Evolutionary conservation across 2,888 invertebrate species (phyloP), one percentile per base, ranked within the genome.

Genomic region (Neoscelio sp.): DNA sequence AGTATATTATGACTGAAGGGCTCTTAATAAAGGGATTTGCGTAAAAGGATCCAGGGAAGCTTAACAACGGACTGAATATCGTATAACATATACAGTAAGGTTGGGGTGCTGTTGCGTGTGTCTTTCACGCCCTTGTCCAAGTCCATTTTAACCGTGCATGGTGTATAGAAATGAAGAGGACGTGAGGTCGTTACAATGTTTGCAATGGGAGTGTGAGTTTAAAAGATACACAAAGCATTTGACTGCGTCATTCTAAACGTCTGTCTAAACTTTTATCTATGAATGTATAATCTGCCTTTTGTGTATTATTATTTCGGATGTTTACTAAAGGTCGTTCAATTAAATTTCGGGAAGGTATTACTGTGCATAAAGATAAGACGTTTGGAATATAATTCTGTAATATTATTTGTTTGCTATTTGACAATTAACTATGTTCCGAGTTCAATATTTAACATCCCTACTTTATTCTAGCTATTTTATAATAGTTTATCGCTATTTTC

Each of bases 151-250:
- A 5, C 33, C 42, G 38, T 52, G 33, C 46, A 10, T 23, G 46
- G 56, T 38, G 54, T 58, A 38, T 20, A 64, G 60, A 71, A 78
- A 70, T 71, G 67, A 71, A 58, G 60, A 78, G 65, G 38, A 73
- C 77, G 58, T 56, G 58, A 71, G 65, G 71, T 78, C 77, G 65
- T 78, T 78, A 71, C 56, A 64, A 23, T 71, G 71, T 78, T 78
- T 67, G 58, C 71, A 65, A 50, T 60, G 77, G 64, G 58, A 44
- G 70, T 56, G 38, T 8, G 58, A 50, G 46, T 58, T 65, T 46
- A 46, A 67, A 71, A 58, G 78, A 78, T 78, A 71, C 44, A 40
- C 56, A 40, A 52, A 58, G 38, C 52, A 60, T 65, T 67, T 38
- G 38, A 40, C 71, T 46, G 44, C 52, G 13, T 48, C 56, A 52